Base-by-base conservation (phyloP, 1,140 invertebrate genomes). In the Drosophila mojavensis region DNA sequence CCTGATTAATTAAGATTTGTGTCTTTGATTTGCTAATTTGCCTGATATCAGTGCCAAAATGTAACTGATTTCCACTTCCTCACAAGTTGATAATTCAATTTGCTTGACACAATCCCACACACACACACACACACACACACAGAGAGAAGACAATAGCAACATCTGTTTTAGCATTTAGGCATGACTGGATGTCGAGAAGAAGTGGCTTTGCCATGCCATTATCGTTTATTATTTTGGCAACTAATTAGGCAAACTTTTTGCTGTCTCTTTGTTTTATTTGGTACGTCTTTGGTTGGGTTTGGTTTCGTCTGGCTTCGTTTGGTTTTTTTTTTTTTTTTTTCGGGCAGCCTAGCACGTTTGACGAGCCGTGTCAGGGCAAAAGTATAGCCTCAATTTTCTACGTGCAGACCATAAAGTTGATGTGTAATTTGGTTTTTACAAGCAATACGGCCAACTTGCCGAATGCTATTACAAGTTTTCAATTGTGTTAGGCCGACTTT, bases 391-490 rank as follows among this genome's bases (percentile, higher is more conserved):
- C 77, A 82, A 88, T 86, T 80, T 86, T 88, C 83, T 86, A 86
- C 83, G 83, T 86, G 83, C 83, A 67, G 54, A 55, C 79, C 83
- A 86, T 86, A 88, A 88, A 86, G 65, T 89, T 89, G 75, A 79
- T 80, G 70, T 89, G 80, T 88, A 88, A 88, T 88, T 75, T 89
- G 64, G 67, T 76, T 88, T 79, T 86, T 85, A 78, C 78, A 79
- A 78, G 73, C 75, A 78, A 62, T 76, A 61, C 65, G 67, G 51
- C 75, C 58, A 85, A 88, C 77, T 88, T 88, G 69, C 50, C 80
- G 67, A 88, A 88, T 89, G 79, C 73, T 76, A 88, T 88, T 88
- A 88, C 77, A 88, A 88, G 73, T 88, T 88, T 88, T 71, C 79
- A 88, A 88, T 88, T 88, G 77, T 78, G 56, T 88, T 88, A 83